phyloP scores from a whole-genome alignment of 2,797 vertebrate genomes.

The Limosa lapponica region DNA sequence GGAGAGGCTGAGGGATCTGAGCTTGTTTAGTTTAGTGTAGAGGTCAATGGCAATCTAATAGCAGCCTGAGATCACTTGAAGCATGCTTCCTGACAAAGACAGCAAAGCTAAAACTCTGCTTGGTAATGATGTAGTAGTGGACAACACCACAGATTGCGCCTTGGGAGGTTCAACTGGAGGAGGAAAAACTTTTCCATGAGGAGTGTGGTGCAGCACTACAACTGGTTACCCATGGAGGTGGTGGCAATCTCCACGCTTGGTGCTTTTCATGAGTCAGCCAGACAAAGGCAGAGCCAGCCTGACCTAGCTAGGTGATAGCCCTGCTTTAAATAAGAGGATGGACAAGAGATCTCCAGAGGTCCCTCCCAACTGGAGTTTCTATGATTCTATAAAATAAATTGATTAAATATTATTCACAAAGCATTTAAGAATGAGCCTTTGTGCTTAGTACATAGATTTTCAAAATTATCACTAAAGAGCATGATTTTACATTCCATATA shows the following conservation, averaged over 20 bases:
- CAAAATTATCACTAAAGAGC: neutral
- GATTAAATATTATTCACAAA: neutral
- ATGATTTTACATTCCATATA: neutral
- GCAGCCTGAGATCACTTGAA: neutral
- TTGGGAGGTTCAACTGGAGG: neutral
- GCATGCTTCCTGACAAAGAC: neutral
- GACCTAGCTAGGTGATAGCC: neutral
- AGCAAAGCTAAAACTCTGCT: neutral
- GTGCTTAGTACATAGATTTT: neutral
- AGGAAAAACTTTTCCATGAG: neutral
- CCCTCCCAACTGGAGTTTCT: neutral
- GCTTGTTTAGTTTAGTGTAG: neutral
- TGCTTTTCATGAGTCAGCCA: neutral
- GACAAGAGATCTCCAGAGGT: neutral
- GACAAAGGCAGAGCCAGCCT: neutral
- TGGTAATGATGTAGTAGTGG: too few species aligned
- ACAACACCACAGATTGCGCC: neutral
- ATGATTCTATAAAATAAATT: neutral
- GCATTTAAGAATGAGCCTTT: neutral
- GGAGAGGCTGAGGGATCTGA: neutral
- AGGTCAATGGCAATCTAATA: neutral
- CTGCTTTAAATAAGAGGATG: neutral
- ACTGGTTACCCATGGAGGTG: neutral
- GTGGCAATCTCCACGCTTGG: neutral
- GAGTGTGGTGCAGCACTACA: accelerated